Conservation (phyloP, 2,888 invertebrate species). For the Scaptodrosophila latifasciaeformis region DNA sequence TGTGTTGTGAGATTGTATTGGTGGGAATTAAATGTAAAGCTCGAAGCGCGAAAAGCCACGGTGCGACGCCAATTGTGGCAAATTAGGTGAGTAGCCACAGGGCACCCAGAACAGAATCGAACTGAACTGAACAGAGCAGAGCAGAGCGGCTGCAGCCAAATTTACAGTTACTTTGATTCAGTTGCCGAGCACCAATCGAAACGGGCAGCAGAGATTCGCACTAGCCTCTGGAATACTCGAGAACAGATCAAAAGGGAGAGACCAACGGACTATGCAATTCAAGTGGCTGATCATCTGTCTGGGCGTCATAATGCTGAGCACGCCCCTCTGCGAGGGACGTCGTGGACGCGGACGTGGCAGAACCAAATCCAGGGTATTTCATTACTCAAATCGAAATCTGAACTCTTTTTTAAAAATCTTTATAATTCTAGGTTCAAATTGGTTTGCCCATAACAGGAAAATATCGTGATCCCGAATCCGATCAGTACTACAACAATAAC, state of each 20-base stretch:
- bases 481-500: slow-evolving; percentile 92
- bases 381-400: too few relatives aligned
- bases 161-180: slow-evolving; percentile 34
- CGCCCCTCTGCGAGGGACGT: slow-evolving; percentile 76
- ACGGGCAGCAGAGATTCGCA: slow-evolving; percentile 56
- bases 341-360: slow-evolving; percentile 83
- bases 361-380: slow-evolving; percentile 86
- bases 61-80: slow-evolving; percentile 56
- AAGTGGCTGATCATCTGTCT: slow-evolving; percentile 66
- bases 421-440: slow-evolving; percentile 89
- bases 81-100: slow-evolving; percentile 50
- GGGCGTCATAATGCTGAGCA: slow-evolving; percentile 73
- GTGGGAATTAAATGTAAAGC: slow-evolving; percentile 16
- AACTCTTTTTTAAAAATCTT: not conserved
- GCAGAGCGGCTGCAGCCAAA: slow-evolving; percentile 23
- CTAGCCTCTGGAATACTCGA: too few relatives aligned
- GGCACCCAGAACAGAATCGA: too few relatives aligned
- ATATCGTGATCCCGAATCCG: slow-evolving; percentile 91
- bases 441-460: slow-evolving; percentile 91
- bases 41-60: slow-evolving; percentile 25
- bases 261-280: slow-evolving; percentile 71
- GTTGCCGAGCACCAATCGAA: slow-evolving; percentile 42
- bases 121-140: slow-evolving; percentile 23
- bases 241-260: too few relatives aligned
- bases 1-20: not conserved